phyloP scores from a whole-genome alignment of 2,113 vertebrate species.

The Hippocampus barbouri region DNA sequence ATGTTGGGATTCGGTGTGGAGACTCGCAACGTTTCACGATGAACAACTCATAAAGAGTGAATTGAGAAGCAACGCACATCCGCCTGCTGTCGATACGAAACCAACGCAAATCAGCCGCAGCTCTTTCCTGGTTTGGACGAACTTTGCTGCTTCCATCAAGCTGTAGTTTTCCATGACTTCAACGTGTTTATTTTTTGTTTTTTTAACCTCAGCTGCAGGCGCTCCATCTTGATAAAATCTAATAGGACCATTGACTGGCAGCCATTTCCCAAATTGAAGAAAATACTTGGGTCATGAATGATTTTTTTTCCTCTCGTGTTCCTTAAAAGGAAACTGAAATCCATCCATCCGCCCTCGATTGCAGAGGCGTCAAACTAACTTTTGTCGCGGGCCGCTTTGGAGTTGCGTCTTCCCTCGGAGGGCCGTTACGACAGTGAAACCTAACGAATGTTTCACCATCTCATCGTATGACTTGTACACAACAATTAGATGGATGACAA shows the following conservation, averaged over 20 bases:
- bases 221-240: not conserved
- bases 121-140: not conserved
- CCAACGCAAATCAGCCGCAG: not conserved
- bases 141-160: not conserved
- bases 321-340: not conserved
- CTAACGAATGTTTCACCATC: too few relatives aligned
- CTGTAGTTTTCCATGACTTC: not conserved
- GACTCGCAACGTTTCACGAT: not conserved
- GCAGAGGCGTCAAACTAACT: too few relatives aligned
- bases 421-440: too few relatives aligned
- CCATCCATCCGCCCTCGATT: not conserved
- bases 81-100: not conserved
- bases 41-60: not conserved
- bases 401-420: too few relatives aligned
- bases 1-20: conserved; percentile 6
- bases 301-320: not conserved
- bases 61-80: not conserved
- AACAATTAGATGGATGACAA: too few relatives aligned
- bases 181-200: not conserved
- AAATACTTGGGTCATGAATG: not conserved
- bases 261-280: not conserved
- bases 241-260: conserved; percentile 1
- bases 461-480: too few relatives aligned
- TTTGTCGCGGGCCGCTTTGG: too few relatives aligned
- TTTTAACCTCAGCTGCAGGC: not conserved